Conservation (phyloP, 2,888 invertebrate genomes). For the Drosophila anomalata region DNA sequence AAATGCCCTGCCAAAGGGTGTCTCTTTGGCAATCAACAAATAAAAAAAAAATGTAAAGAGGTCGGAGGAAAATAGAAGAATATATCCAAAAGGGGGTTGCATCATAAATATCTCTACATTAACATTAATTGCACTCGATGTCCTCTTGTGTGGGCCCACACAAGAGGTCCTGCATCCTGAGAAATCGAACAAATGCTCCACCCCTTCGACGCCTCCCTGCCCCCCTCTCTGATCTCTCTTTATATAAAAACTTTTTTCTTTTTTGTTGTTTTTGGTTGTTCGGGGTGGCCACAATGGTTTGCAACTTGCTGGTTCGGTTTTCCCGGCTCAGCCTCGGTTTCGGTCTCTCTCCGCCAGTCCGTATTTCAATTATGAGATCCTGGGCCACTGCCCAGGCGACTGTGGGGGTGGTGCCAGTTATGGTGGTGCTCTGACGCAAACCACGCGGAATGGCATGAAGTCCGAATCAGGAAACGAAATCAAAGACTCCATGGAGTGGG, state of each 20-base stretch:
- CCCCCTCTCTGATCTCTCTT: conserved; percentile 3
- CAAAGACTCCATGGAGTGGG: conserved; percentile 9
- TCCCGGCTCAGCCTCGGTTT: neutral
- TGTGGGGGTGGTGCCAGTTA: conserved; percentile 12
- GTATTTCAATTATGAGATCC: conserved; percentile 74
- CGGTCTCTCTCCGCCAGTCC: conserved; percentile 17
- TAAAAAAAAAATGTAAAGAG: neutral
- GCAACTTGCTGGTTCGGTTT: conserved; percentile 58
- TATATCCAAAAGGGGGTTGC: conserved; percentile 63
- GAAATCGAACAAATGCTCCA: conserved; percentile 72
- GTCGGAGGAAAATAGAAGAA: conserved; percentile 22
- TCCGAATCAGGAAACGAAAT: conserved; percentile 22
- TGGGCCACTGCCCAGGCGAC: conserved; percentile 6
- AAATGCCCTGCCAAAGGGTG: conserved; percentile 30
- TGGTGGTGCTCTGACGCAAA: conserved; percentile 29
- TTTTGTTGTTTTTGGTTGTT: conserved; percentile 30
- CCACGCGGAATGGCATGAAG: conserved; percentile 68
- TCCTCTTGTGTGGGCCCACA: conserved; percentile 81
- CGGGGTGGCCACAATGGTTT: conserved; percentile 59
- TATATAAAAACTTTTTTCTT: conserved; percentile 26
- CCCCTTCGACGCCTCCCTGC: conserved; percentile 2
- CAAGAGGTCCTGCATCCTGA: conserved; percentile 68
- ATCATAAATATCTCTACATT: conserved; percentile 81
- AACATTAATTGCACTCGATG: conserved; percentile 83
- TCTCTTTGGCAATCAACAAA: conserved; percentile 3